Evolutionary conservation across 1,140 invertebrate species (phyloP), one percentile per base, ranked within the genome.

Genomic region (Solen grandis): DNA sequence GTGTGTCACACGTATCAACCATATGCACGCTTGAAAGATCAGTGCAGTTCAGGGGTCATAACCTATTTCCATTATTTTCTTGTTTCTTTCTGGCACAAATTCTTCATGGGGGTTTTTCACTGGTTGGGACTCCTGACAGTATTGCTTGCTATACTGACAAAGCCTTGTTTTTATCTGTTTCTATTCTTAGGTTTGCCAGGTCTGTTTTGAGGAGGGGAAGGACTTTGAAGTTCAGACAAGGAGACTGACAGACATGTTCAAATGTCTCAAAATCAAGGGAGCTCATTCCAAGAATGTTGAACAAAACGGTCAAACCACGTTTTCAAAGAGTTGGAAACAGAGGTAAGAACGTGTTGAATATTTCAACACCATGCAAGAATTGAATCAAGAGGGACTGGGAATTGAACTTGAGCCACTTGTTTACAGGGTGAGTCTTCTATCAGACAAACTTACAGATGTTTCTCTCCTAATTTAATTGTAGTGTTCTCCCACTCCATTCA

Each of bases 161-260:
- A 22, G 50, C 14, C 5, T 41, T 10, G 25, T 77, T 22, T 55
- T 35, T 73, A 29, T 83, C 25, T 50, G 59, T 60, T 68, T 60
- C 22, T 73, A 54, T 19, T 60, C 60, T 27, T 60, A 89, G 88
- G 88, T 89, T 16, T 89, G 88, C 70, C 79, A 86, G 60, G 50
- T 25, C 19, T 89, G 88, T 65, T 89, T 85, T 84, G 87, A 87
- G 16, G 85, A 86, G 29, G 88, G 85, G 22, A 68, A 72, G 54
- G 79, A 78, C n/a, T 65, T 29, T 22, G 84, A 86, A 25, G 87
- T 86, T 13, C 22, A 59, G 8, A 65, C 52, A n/a, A 60, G 76
- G 0, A 81, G 66, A 31, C 36, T 81, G 22, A 84, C 83, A 8
- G 59, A 50, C 13, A 65, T 78, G 5, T 89, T 86, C 65, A 74